phyloP scores from a whole-genome alignment of 2,797 vertebrate genomes.

The Hoplostethus atlanticus region DNA sequence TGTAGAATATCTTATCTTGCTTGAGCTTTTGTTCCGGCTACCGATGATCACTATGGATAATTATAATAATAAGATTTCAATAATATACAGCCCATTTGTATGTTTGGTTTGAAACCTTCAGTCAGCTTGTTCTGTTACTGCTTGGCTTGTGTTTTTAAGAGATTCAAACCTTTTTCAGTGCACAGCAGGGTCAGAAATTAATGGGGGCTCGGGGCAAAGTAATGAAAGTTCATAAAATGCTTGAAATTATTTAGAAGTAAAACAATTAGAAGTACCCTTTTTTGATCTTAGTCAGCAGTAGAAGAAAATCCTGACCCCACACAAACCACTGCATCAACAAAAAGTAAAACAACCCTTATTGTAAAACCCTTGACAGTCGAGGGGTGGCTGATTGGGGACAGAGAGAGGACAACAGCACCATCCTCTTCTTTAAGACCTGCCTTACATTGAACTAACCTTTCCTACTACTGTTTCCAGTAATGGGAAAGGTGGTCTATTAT shows the following conservation, averaged over 20 bases:
- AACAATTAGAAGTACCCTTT: neutral
- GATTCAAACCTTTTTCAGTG: slow-evolving; percentile 22
- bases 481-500: neutral
- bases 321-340: neutral
- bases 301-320: neutral
- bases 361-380: too few relatives aligned
- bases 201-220: neutral
- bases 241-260: neutral
- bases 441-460: too few relatives aligned
- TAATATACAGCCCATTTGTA: slow-evolving; percentile 25
- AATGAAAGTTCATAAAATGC: neutral
- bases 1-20: neutral
- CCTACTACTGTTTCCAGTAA: too few relatives aligned
- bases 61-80: too few relatives aligned
- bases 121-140: slow-evolving; percentile 36
- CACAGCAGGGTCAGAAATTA: neutral
- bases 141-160: slow-evolving; percentile 55
- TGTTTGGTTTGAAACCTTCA: slow-evolving; percentile 16
- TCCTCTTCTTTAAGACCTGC: too few relatives aligned
- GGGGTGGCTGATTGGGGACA: too few relatives aligned
- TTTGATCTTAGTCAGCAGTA: too few relatives aligned
- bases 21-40: slow-evolving; percentile 2
- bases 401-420: too few relatives aligned
- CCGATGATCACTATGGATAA: neutral
- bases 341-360: too few relatives aligned